These are phyloP conservation scores for Branchellion lobata DNA, from an alignment of 2,888 invertebrate genomes.

Conservation along the genomic window DNA sequence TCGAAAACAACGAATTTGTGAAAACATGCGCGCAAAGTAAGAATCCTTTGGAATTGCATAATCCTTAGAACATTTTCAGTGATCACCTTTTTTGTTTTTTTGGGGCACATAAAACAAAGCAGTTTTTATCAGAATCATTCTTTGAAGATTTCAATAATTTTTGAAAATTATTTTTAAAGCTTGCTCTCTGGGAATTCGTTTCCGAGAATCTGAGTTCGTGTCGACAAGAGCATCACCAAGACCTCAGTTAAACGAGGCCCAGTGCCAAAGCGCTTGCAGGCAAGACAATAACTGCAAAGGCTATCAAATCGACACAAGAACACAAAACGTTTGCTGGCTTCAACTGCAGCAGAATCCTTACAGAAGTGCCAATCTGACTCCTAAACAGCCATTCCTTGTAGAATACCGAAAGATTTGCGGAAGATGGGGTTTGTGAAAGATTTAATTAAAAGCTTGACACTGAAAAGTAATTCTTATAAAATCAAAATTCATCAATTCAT, in stretches of 20 bases:
- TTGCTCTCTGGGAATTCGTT: conserved; percentile 1
- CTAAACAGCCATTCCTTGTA: not conserved
- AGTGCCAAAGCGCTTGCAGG: conserved; percentile 14
- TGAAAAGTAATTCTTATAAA: not conserved
- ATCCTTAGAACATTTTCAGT: too few species aligned
- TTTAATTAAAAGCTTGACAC: not conserved
- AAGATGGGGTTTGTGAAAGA: not conserved
- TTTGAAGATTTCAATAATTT: too few species aligned
- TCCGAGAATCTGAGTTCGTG: not conserved
- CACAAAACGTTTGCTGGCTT: conserved; percentile 15
- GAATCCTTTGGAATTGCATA: too few species aligned
- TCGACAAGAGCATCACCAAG: not conserved
- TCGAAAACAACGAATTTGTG: conserved; percentile 1
- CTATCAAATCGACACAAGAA: conserved; percentile 38
- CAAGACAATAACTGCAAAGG: conserved; percentile 16
- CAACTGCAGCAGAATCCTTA: conserved; percentile 31
- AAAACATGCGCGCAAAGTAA: conserved; percentile 30
- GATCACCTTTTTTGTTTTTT: too few species aligned
- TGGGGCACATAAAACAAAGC: too few species aligned
- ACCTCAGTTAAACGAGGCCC: not conserved
- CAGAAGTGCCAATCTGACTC: conserved; percentile 1
- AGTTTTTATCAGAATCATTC: too few species aligned
- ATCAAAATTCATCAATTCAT: conserved; percentile 10
- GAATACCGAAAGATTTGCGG: conserved; percentile 35
- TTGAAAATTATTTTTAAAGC: conserved; percentile 9